These are phyloP conservation scores for Lepidurus apus DNA, from an alignment of 1,140 invertebrate genomes.

Conservation along the genomic window DNA sequence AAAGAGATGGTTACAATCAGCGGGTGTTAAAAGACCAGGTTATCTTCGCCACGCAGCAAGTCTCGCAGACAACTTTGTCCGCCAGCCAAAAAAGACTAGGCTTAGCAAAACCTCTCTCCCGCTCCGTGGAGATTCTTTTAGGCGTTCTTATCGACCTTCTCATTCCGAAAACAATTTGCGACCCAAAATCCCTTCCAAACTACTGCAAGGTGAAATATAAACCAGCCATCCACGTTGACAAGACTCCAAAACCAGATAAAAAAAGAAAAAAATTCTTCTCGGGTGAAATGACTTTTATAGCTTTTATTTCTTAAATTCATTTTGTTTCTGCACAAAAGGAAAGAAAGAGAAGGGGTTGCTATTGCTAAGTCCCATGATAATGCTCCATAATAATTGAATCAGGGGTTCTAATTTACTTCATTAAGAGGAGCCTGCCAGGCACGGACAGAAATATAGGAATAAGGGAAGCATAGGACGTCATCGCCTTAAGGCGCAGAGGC, in stretches of 20 bases:
- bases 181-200: background rate
- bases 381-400: constrained; percentile 1
- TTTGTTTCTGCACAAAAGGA: background rate
- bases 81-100: background rate
- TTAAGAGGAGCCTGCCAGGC: background rate
- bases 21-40: constrained; percentile 1
- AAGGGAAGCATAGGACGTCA: too few species aligned
- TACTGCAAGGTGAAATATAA: background rate
- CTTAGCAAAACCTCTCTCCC: background rate
- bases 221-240: background rate
- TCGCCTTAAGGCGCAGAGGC: too few species aligned
- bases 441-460: too few species aligned
- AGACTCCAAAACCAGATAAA: background rate
- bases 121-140: background rate
- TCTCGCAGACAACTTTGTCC: background rate
- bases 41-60: constrained; percentile 10
- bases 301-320: background rate
- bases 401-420: background rate
- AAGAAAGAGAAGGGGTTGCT: too few species aligned
- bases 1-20: constrained; percentile 15
- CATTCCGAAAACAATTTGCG: constrained; percentile 6
- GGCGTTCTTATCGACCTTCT: constrained; percentile 1
- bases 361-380: background rate
- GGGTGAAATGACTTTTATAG: background rate
- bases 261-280: background rate